A percentile compares a stretch with the other conserved stretches of the same genome.
These are phyloP conservation scores for Ciona savignyi DNA, from an alignment of 23 tunicate species.

Conservation along the genomic window DNA sequence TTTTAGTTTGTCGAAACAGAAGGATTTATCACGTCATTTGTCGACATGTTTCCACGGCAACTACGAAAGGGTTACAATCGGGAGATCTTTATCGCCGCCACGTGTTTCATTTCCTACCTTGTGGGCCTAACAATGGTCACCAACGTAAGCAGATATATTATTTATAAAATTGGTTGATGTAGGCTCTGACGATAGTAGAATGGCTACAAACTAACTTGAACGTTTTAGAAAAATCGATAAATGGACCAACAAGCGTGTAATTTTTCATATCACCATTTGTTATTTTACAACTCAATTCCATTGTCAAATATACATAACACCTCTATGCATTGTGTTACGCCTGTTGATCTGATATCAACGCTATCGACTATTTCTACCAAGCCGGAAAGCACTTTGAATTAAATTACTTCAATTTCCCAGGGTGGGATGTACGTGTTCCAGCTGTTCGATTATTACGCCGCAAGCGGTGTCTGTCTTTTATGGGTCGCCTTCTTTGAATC, in stretches of 20 bases:
- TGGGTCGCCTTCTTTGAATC: slow-evolving; percentile 96
- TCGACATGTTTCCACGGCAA: slow-evolving; percentile 76
- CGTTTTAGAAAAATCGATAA: no score
- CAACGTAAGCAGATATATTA: no score
- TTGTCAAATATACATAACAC: neutral
- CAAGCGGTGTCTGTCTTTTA: slow-evolving; percentile 92
- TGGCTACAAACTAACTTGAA: no score
- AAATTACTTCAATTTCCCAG: slow-evolving; percentile 19
- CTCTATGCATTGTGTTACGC: no score
- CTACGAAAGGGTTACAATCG: slow-evolving; percentile 87
- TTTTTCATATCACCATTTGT: no score
- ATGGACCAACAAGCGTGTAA: no score
- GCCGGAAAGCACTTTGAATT: neutral
- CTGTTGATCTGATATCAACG: neutral
- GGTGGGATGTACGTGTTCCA: slow-evolving; percentile 99
- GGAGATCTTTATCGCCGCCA: slow-evolving; percentile 77
- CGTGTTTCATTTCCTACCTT: slow-evolving; percentile 74
- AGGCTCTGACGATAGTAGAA: no score
- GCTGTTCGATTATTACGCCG: slow-evolving; percentile 97
- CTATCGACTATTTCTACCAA: neutral
- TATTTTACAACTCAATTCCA: neutral
- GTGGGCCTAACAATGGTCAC: slow-evolving; percentile 89
- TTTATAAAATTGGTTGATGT: no score
- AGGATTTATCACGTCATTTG: slow-evolving; percentile 87
- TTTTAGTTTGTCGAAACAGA: slow-evolving; percentile 95